phyloP scores from a whole-genome alignment of 1,140 invertebrate genomes.

The Dinoponera quadriceps region DNA sequence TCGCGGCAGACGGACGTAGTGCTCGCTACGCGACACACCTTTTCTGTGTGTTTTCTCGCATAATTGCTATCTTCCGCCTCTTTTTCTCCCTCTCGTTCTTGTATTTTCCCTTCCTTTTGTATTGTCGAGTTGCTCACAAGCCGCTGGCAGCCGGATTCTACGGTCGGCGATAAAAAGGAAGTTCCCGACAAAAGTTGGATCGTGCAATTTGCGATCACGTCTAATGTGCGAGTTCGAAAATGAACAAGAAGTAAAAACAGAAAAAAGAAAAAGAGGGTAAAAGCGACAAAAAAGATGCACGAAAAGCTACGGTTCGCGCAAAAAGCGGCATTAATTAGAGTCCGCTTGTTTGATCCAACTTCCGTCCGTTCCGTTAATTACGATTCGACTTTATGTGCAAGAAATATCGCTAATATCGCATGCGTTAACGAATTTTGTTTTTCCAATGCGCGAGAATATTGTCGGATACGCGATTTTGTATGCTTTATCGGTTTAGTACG shows the following conservation, averaged over 20 bases:
- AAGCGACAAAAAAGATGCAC: not conserved
- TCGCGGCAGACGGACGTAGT: not conserved
- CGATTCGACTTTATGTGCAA: not conserved
- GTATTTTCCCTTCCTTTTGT: too few relatives aligned
- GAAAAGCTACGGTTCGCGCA: not conserved
- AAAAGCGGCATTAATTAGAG: conserved; percentile 31
- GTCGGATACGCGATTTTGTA: not conserved
- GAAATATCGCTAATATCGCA: conserved; percentile 21
- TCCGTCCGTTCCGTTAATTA: conserved; percentile 2
- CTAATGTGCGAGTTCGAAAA: not conserved
- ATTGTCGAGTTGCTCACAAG: not conserved
- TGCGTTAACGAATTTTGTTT: conserved; percentile 4
- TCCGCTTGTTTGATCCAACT: conserved; percentile 21
- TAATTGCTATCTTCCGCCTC: not conserved
- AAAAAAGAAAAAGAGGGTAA: not conserved
- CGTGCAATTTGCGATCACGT: not conserved
- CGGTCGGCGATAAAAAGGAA: not conserved
- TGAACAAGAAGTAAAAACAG: not conserved
- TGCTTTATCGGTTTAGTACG: not conserved
- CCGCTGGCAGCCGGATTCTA: not conserved
- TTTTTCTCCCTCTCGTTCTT: not conserved
- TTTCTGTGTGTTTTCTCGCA: not conserved
- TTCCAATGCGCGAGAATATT: not conserved
- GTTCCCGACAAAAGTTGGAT: not conserved
- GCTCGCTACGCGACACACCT: not conserved